These are phyloP conservation scores for Galerucella pusilla DNA, from an alignment of 2,888 invertebrate genomes.

Conservation along the genomic window DNA sequence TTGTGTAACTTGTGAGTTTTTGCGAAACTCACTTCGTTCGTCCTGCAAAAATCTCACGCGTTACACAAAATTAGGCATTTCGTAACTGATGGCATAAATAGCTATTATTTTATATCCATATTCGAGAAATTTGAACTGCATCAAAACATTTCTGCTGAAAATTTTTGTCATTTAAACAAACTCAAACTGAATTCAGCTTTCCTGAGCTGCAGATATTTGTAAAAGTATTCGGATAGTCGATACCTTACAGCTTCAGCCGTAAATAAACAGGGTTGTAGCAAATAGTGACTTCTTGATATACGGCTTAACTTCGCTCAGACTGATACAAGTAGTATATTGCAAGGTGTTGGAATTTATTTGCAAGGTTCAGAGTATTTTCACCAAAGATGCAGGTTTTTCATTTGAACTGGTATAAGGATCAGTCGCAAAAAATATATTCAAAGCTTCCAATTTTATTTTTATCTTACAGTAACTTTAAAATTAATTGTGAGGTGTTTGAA, in stretches of 20 bases:
- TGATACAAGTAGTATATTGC: conserved; percentile 18
- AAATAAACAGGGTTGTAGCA: conserved; percentile 13
- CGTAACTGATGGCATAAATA: background rate
- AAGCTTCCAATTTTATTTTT: background rate
- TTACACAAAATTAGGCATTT: too few species aligned
- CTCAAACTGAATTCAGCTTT: background rate
- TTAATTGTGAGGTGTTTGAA: too few species aligned
- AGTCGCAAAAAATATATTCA: background rate
- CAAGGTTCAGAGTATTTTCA: conserved; percentile 2
- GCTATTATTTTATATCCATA: background rate
- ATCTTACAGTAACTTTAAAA: background rate
- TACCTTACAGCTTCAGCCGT: conserved; percentile 15
- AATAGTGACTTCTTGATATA: conserved; percentile 16
- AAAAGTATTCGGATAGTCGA: conserved; percentile 15
- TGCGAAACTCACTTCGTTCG: too few species aligned
- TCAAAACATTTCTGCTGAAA: background rate
- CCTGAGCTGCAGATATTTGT: conserved; percentile 7
- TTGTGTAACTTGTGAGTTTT: too few species aligned
- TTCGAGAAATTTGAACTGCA: background rate
- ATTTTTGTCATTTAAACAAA: background rate
- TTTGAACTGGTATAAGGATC: background rate
- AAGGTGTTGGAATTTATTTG: conserved; percentile 15
- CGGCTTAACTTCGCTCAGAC: conserved; percentile 16
- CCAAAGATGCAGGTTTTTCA: background rate
- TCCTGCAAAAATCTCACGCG: too few species aligned